Percentiles rank a stretch among this genome's conserved stretches.
Evolutionary conservation across 2,888 invertebrate genomes (phyloP).

Genomic region (Dryomyza anilis): DNA sequence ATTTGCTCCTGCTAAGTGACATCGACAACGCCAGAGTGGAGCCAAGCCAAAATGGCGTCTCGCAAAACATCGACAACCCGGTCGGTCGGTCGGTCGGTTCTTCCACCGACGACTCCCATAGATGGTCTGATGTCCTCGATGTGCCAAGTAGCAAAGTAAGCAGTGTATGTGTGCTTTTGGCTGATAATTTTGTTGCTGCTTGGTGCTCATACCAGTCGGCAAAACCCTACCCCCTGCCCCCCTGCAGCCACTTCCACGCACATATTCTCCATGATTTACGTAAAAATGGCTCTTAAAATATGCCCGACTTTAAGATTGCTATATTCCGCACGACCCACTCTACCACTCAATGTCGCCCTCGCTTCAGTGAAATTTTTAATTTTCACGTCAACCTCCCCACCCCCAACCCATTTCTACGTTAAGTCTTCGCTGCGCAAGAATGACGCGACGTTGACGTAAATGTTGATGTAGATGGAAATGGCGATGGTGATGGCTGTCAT

Average conservation of each 20-base stretch:
- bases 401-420: slow-evolving; percentile 9
- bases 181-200: slow-evolving; percentile 6
- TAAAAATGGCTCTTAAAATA: slow-evolving; percentile 15
- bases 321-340: background rate
- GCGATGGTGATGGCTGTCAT: slow-evolving; percentile 52
- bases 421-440: background rate
- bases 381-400: slow-evolving; percentile 28
- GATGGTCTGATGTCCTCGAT: background rate
- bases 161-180: slow-evolving; percentile 1
- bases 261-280: background rate
- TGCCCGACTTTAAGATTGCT: slow-evolving; percentile 17
- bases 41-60: slow-evolving; percentile 14
- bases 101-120: no score
- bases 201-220: background rate
- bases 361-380: slow-evolving; percentile 19
- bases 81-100: no score
- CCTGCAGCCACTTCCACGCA: background rate
- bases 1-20: slow-evolving; percentile 28
- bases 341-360: background rate
- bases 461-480: slow-evolving; percentile 43
- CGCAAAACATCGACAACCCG: background rate
- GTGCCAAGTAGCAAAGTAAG: background rate
- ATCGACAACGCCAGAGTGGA: background rate
- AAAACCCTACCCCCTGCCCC: background rate
- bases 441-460: slow-evolving; percentile 25